Percentiles rank a stretch among this genome's conserved stretches.
Evolutionary conservation across 2,113 vertebrate species (phyloP).

Genomic region (Channa maculata): DNA sequence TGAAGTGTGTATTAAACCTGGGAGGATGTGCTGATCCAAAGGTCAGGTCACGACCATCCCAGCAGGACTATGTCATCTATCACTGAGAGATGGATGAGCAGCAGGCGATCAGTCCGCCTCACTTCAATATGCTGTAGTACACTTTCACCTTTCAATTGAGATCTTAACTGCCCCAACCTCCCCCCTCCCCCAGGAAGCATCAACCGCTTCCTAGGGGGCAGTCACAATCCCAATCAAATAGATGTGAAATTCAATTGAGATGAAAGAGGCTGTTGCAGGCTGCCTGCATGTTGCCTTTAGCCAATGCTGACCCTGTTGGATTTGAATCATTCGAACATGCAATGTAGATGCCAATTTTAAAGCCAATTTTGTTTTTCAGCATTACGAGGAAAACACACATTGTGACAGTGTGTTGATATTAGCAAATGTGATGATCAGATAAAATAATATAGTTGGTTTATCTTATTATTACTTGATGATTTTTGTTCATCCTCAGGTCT

Average conservation of each 20-base stretch:
- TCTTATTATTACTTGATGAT: neutral
- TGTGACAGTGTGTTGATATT: conserved; percentile 5
- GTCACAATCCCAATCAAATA: neutral
- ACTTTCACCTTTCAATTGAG: conserved; percentile 65
- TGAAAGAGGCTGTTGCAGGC: no score
- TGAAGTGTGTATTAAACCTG: conserved; percentile 42
- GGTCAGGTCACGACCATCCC: conserved; percentile 60
- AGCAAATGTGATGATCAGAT: neutral
- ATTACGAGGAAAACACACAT: neutral
- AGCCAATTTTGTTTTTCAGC: neutral
- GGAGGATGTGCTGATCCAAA: conserved; percentile 44
- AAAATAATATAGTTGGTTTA: neutral
- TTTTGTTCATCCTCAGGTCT: neutral
- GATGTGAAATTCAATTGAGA: no score
- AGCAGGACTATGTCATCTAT: conserved; percentile 54
- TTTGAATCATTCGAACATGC: neutral
- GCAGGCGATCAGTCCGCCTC: conserved; percentile 57
- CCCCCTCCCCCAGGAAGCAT: conserved; percentile 8
- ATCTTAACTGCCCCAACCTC: conserved; percentile 6
- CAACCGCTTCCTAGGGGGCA: neutral
- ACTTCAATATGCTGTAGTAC: conserved; percentile 24
- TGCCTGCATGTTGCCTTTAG: neutral
- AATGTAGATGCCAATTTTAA: neutral
- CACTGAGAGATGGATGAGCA: conserved; percentile 40
- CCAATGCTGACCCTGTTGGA: neutral